Conservation (phyloP, 2,113 vertebrate species). For the Gymnorhina tibicen region DNA sequence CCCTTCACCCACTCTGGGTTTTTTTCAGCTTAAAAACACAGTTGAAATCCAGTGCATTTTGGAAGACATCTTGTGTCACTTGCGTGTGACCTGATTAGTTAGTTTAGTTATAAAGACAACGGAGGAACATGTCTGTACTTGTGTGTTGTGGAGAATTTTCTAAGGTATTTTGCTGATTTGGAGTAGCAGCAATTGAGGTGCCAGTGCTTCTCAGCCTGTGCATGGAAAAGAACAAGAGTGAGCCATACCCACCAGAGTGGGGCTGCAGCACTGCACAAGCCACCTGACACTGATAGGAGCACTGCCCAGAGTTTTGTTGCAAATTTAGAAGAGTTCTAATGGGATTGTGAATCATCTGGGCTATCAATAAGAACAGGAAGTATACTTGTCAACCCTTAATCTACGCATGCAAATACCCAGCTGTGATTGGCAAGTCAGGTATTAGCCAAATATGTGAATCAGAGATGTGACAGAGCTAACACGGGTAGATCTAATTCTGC, state of each 20-base stretch:
- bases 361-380: not conserved
- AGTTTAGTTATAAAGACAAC: not conserved
- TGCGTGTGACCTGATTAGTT: not conserved
- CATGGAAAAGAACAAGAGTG: not conserved
- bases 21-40: not conserved
- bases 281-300: not conserved
- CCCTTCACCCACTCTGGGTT: not conserved
- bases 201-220: rapidly evolving
- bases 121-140: not conserved
- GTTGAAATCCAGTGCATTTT: not conserved
- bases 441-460: not conserved
- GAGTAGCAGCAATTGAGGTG: not conserved
- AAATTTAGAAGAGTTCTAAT: not conserved
- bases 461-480: not conserved
- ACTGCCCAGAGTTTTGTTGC: not conserved
- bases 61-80: not conserved
- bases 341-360: not conserved
- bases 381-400: not conserved
- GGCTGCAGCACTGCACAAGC: not conserved
- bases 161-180: not conserved
- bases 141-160: not conserved
- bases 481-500: not conserved
- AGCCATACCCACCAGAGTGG: not conserved
- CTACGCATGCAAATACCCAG: not conserved
- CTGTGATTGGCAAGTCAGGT: not conserved